phyloP scores from a whole-genome alignment of 2,113 vertebrate species.

The Raja brachyura region DNA sequence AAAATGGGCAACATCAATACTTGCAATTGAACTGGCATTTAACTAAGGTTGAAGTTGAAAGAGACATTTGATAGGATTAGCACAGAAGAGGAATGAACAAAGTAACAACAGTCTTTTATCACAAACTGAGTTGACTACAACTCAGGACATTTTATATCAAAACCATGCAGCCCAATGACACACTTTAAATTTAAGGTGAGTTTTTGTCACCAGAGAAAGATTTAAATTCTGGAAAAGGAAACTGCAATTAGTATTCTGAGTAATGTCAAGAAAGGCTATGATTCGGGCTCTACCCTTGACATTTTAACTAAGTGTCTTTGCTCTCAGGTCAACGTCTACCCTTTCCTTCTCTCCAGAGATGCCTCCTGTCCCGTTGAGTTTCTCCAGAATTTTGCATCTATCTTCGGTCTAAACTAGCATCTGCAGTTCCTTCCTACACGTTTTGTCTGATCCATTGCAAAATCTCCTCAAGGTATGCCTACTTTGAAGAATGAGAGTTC shows the following conservation, averaged over 20 bases:
- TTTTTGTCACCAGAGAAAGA: neutral
- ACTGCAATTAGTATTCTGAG: neutral
- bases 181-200: neutral
- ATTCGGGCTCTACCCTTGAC: neutral
- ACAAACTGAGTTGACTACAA: neutral
- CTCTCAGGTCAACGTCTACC: neutral
- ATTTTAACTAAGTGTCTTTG: neutral
- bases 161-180: neutral
- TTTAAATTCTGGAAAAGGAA: neutral
- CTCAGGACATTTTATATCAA: neutral
- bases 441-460: too few species aligned
- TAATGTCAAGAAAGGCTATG: neutral
- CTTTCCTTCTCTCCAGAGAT: too few species aligned
- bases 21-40: neutral
- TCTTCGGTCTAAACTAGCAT: too few species aligned
- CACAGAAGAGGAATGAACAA: neutral
- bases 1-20: neutral
- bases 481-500: too few species aligned
- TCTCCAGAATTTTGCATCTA: too few species aligned
- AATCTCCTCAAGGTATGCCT: too few species aligned
- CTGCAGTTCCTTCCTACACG: too few species aligned
- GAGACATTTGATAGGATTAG: neutral
- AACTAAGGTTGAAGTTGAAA: neutral
- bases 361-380: too few species aligned
- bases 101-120: neutral